phyloP scores from a whole-genome alignment of 2,797 vertebrate genomes.

The Coracias cyanogaster region DNA sequence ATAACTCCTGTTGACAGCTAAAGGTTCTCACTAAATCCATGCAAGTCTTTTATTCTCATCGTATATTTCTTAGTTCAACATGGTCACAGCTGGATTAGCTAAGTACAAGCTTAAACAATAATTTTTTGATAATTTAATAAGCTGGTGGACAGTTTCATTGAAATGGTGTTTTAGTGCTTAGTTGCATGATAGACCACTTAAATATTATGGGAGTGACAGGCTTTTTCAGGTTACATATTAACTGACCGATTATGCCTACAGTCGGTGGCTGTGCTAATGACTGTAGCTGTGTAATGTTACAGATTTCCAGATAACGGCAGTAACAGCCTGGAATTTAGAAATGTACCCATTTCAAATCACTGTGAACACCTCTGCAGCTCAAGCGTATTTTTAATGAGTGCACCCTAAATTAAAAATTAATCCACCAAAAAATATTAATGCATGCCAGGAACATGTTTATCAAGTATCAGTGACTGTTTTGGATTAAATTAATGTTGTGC shows the following conservation, averaged over 20 bases:
- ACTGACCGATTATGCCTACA: background rate
- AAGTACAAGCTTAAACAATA: background rate
- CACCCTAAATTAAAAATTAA: background rate
- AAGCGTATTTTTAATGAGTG: background rate
- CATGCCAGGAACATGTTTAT: background rate
- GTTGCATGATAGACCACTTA: background rate
- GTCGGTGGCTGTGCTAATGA: background rate
- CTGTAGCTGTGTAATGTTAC: background rate
- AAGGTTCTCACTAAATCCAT: background rate
- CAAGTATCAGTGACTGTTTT: background rate
- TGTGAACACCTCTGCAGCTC: background rate
- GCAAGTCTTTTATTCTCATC: background rate
- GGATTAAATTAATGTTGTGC: slow-evolving; percentile 27
- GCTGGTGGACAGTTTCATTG: background rate
- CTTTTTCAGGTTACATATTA: background rate
- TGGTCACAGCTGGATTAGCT: background rate
- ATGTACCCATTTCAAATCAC: background rate
- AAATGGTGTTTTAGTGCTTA: background rate
- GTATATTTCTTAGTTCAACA: background rate
- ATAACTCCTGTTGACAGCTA: background rate
- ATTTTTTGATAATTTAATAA: background rate
- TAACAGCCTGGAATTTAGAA: background rate
- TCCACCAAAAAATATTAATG: background rate
- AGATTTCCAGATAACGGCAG: background rate
- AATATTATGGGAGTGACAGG: background rate